Evolutionary conservation across 2,888 invertebrate species (phyloP).

Genomic region (Timema cristinae): DNA sequence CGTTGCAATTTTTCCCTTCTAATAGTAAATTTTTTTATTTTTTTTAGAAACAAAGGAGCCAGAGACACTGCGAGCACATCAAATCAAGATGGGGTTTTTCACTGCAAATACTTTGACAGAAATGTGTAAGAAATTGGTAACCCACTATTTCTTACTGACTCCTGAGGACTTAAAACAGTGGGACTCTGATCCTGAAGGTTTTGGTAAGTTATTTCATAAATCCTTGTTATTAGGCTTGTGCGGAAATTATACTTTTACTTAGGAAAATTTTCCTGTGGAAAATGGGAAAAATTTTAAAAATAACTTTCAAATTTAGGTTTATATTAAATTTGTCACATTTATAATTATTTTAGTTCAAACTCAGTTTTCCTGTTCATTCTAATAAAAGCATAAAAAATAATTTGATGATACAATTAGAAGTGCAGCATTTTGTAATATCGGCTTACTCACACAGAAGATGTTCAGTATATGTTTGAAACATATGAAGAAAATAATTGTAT

Average conservation of each 20-base stretch:
- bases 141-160: constrained; percentile 82
- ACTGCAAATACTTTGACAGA: constrained; percentile 69
- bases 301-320: background rate
- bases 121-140: constrained; percentile 79
- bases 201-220: constrained; percentile 52
- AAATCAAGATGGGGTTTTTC: constrained; percentile 73
- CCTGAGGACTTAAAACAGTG: constrained; percentile 79
- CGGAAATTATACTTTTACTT: too few species aligned
- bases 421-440: too few species aligned
- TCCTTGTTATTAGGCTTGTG: too few species aligned
- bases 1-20: background rate
- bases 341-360: too few species aligned
- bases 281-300: background rate
- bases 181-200: constrained; percentile 89
- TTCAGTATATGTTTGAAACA: too few species aligned
- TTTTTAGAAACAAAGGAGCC: constrained; percentile 45
- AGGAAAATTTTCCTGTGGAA: too few species aligned
- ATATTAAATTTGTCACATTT: background rate
- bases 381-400: too few species aligned
- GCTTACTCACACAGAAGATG: too few species aligned
- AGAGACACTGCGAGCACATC: constrained; percentile 56
- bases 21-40: constrained; percentile 27
- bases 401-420: too few species aligned
- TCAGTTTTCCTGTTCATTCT: too few species aligned
- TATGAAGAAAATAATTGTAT: too few species aligned